Percentiles rank a stretch among this genome's conserved stretches.
phyloP scores from a whole-genome alignment of 1,140 invertebrate species.

The Musca domestica region DNA sequence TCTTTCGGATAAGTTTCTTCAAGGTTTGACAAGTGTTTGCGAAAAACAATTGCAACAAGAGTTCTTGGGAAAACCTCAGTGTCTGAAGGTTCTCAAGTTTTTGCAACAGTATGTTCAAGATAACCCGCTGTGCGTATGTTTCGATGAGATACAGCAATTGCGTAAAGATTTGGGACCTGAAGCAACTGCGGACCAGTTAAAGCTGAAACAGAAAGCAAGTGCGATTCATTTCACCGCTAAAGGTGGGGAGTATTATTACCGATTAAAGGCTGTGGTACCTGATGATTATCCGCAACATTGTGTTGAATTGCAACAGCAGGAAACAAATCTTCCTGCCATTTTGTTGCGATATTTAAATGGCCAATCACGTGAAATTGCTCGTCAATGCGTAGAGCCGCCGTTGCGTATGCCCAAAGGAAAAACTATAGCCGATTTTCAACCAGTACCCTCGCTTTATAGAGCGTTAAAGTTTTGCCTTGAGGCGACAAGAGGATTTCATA shows the following conservation, averaged over 20 bases:
- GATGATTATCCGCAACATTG: slow-evolving; percentile 64
- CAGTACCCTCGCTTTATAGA: slow-evolving; percentile 63
- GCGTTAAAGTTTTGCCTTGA: slow-evolving; percentile 65
- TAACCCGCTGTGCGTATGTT: slow-evolving; percentile 71
- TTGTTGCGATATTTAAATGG: slow-evolving; percentile 64
- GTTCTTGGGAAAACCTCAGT: slow-evolving; percentile 62
- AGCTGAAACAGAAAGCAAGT: slow-evolving; percentile 69
- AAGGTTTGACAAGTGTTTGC: slow-evolving; percentile 63
- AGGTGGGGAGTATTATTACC: slow-evolving; percentile 63
- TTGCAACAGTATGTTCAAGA: slow-evolving; percentile 68
- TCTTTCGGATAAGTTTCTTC: slow-evolving; percentile 64
- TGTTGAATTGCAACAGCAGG: slow-evolving; percentile 61
- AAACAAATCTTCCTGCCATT: slow-evolving; percentile 67
- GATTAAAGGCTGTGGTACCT: slow-evolving; percentile 62
- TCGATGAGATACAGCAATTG: slow-evolving; percentile 68
- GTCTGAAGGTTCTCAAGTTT: slow-evolving; percentile 60
- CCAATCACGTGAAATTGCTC: slow-evolving; percentile 68
- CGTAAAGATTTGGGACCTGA: slow-evolving; percentile 56
- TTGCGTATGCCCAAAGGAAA: slow-evolving; percentile 57
- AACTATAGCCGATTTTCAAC: slow-evolving; percentile 56
- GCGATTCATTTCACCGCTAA: slow-evolving; percentile 61
- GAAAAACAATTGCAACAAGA: slow-evolving; percentile 65
- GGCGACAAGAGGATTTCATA: slow-evolving; percentile 61
- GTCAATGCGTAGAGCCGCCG: slow-evolving; percentile 71
- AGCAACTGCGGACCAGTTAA: slow-evolving; percentile 61